Conservation (phyloP, 1,140 invertebrate species). For the Aphelenchoides besseyi region DNA sequence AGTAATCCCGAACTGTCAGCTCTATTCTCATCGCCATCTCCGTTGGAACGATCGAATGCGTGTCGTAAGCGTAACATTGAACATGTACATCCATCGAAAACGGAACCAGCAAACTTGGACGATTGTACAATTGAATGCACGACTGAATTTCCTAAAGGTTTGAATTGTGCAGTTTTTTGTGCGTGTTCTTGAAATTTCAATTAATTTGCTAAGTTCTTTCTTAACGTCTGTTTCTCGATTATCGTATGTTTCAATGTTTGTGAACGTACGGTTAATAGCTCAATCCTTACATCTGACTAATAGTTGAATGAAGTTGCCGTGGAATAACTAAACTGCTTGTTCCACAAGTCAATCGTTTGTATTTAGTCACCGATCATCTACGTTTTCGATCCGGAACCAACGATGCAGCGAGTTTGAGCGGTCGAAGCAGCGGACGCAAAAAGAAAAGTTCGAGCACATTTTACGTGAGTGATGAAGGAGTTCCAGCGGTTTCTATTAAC, state of each 20-base stretch:
- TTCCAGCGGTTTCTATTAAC: neutral
- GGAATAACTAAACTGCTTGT: too few relatives aligned
- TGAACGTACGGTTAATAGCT: too few relatives aligned
- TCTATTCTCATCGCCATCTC: neutral
- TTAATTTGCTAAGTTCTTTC: too few relatives aligned
- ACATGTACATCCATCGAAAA: neutral
- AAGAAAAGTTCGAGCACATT: neutral
- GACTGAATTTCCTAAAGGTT: neutral
- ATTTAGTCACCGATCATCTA: neutral
- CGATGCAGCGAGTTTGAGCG: neutral
- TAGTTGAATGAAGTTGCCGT: too few relatives aligned
- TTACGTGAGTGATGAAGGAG: neutral
- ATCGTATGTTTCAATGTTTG: too few relatives aligned
- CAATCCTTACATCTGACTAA: too few relatives aligned
- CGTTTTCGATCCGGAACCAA: neutral
- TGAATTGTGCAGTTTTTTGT: neutral
- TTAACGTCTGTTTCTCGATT: too few relatives aligned
- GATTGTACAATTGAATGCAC: neutral
- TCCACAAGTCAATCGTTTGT: neutral
- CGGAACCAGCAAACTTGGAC: neutral
- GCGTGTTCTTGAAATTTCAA: neutral
- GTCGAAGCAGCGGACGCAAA: neutral
- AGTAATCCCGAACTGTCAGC: constrained; percentile 6
- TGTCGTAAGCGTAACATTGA: neutral
- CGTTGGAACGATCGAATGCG: constrained; percentile 1